These are phyloP conservation scores for Miltochrista miniata DNA, from an alignment of 2,888 invertebrate genomes.

Conservation along the genomic window DNA sequence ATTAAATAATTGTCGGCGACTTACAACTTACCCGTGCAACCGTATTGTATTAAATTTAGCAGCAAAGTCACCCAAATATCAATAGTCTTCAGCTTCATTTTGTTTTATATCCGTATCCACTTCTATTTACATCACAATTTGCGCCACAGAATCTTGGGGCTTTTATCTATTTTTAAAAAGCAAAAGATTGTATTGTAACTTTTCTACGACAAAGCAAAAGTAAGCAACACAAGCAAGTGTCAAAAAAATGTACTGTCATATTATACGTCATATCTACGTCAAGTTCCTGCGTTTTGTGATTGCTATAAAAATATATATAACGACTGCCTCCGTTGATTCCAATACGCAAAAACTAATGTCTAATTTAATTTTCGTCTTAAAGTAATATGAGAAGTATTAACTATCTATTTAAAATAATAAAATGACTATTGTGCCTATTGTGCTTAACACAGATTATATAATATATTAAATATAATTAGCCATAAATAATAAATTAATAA, in stretches of 20 bases:
- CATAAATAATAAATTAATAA: no score
- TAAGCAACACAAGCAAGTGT: constrained; percentile 60
- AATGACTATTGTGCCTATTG: no score
- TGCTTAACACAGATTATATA: no score
- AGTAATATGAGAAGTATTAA: no score
- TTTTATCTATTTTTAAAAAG: constrained; percentile 46
- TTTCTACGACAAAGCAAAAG: constrained; percentile 36
- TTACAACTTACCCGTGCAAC: constrained; percentile 69
- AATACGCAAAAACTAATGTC: no score
- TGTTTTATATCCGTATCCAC: constrained; percentile 28
- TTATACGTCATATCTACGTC: not conserved
- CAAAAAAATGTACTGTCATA: constrained; percentile 33
- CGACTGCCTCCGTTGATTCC: no score
- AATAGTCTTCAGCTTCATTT: constrained; percentile 58
- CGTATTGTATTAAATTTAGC: constrained; percentile 62
- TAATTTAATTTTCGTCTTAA: no score
- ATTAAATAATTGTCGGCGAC: constrained; percentile 76
- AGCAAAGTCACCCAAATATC: constrained; percentile 61
- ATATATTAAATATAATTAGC: no score
- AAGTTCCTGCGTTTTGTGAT: no score
- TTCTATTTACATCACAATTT: constrained; percentile 66
- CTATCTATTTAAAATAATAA: no score
- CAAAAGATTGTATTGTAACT: constrained; percentile 16
- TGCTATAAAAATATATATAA: no score
- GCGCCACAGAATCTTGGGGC: constrained; percentile 29